Conservation (phyloP, 92 coral and sea anemone genomes). For the Porites cylindrica region DNA sequence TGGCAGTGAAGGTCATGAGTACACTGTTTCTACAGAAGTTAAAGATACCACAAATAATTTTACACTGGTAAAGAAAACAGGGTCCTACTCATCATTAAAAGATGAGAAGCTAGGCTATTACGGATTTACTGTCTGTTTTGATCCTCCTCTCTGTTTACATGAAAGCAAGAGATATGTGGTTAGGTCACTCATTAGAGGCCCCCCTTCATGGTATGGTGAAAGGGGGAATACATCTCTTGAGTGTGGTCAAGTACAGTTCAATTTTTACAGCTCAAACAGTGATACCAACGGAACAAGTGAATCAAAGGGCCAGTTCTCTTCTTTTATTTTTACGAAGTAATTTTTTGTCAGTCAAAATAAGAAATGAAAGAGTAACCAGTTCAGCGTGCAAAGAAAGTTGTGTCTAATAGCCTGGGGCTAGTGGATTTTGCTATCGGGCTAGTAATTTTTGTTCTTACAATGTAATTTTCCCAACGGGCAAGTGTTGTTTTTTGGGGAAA, state of each 20-base stretch:
- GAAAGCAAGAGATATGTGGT: not conserved
- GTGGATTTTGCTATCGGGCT: no score
- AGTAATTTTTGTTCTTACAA: no score
- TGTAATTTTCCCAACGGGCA: no score
- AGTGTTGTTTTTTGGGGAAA: no score
- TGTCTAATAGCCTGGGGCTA: no score
- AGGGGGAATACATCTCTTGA: not conserved
- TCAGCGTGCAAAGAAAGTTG: no score
- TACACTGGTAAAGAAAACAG: not conserved
- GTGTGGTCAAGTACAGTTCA: not conserved
- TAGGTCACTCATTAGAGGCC: not conserved
- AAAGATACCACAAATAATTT: not conserved
- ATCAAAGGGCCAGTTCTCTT: slow-evolving; percentile 3
- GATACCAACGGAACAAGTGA: not conserved
- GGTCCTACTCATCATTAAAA: not conserved
- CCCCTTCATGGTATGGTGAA: slow-evolving; percentile 1
- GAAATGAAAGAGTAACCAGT: no score
- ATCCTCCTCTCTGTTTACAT: not conserved
- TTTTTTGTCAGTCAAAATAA: not conserved
- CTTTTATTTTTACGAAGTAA: not conserved
- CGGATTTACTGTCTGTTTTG: not conserved
- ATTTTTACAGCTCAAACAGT: fast-evolving
- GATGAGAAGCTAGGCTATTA: not conserved
- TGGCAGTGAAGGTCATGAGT: not conserved
- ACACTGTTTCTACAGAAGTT: slow-evolving; percentile 9